These are phyloP conservation scores for Archocentrus centrarchus DNA, from an alignment of 2,113 vertebrate species.

Conservation along the genomic window DNA sequence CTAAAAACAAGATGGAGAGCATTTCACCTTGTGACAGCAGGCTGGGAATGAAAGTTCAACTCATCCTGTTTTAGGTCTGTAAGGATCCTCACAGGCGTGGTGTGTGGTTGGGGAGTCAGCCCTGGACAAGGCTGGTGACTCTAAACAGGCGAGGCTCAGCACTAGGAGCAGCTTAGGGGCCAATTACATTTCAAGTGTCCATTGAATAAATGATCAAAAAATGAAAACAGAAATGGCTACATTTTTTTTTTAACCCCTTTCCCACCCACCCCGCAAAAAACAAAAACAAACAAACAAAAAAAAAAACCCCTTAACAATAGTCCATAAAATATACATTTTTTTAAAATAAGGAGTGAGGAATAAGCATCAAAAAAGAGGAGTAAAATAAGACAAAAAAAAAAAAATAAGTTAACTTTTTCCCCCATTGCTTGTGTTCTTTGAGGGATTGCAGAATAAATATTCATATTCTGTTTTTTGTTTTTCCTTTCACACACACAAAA, in stretches of 20 bases:
- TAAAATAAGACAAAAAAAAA: conserved; percentile 60
- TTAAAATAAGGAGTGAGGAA: conserved; percentile 71
- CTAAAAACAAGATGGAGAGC: neutral
- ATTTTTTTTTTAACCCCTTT: conserved; percentile 31
- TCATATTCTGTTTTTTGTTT: conserved; percentile 24
- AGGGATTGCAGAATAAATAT: conserved; percentile 75
- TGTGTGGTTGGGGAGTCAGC: conserved; percentile 16
- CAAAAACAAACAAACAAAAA: neutral
- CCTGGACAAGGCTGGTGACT: conserved; percentile 57
- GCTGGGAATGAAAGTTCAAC: neutral
- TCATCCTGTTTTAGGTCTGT: neutral
- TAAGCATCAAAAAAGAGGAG: conserved; percentile 42
- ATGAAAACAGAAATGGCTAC: conserved; percentile 60
- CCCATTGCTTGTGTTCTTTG: conserved; percentile 47
- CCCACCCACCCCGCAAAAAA: neutral
- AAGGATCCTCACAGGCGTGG: neutral
- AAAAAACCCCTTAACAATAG: conserved; percentile 48
- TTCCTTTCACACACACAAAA: conserved; percentile 28
- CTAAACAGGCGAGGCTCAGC: conserved; percentile 71
- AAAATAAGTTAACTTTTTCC: conserved; percentile 70
- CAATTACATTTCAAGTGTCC: conserved; percentile 77
- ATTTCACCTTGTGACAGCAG: neutral
- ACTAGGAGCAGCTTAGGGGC: conserved; percentile 74
- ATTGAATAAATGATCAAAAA: conserved; percentile 55
- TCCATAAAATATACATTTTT: conserved; percentile 62